A percentile compares a stretch with the other conserved stretches of the same genome.
phyloP scores from a whole-genome alignment of 2,113 vertebrate species.

The Thryonomys swinderianus region DNA sequence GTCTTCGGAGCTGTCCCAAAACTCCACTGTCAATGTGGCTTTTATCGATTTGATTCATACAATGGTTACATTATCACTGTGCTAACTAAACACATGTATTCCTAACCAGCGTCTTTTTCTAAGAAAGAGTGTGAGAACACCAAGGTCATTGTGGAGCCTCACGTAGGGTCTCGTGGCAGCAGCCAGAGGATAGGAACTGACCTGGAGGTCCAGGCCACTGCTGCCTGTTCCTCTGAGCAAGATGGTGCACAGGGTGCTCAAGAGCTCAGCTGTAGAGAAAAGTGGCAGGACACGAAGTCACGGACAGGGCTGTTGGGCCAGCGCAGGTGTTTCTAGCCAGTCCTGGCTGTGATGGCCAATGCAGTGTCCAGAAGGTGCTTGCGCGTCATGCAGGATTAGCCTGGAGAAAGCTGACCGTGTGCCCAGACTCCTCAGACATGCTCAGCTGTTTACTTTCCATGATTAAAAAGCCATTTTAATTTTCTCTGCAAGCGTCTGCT shows the following conservation, averaged over 20 bases:
- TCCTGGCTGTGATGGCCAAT: background rate
- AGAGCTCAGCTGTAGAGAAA: accelerated
- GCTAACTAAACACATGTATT: background rate
- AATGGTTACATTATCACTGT: background rate
- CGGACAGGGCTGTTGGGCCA: too few species aligned
- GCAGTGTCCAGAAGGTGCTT: accelerated
- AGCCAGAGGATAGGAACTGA: background rate
- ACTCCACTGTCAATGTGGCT: accelerated
- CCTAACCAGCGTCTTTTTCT: background rate
- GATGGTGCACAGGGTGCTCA: accelerated
- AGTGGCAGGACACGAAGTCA: accelerated
- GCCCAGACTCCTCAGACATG: background rate
- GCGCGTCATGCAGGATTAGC: too few species aligned
- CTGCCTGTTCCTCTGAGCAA: accelerated
- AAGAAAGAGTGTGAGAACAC: background rate
- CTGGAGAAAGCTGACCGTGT: background rate
- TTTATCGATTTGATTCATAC: background rate
- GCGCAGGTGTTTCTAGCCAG: background rate
- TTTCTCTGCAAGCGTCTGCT: background rate
- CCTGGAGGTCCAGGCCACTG: accelerated
- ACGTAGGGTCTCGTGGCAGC: accelerated
- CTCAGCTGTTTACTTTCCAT: background rate
- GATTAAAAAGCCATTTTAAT: background rate
- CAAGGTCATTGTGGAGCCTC: background rate
- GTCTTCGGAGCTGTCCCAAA: background rate